Evolutionary conservation across 2,113 vertebrate species (phyloP), one percentile per base, ranked within the genome.

Genomic region (Nesoenas mayeri): DNA sequence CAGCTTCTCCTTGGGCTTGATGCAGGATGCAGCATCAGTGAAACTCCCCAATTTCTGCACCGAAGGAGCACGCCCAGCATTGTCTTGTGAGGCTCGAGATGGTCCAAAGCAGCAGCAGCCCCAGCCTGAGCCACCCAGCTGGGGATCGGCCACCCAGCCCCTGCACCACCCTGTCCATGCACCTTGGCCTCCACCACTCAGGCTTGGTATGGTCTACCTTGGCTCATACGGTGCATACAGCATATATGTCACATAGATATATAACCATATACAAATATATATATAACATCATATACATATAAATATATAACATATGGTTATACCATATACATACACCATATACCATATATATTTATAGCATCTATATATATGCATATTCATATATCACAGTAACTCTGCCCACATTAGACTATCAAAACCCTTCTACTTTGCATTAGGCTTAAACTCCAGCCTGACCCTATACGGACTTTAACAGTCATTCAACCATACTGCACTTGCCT

Each of bases 91-190:
- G 44, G 8, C 26, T 79, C 14, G 6, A 12, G 15, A 24, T 28
- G 34, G 36, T 7, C 51, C 64, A 65, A 50, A 40, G 11, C 12
- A 79, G 47, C 29, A 42, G 21, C 40, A 42, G 9, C 29, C 16
- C 22, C 8, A 1, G 58, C 47, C 7, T 20, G 26, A 78, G 26
- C 29, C 67, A 54, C 15, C 24, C 50, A 48, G 56, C 47, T 7
- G 0, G 0, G 38, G 32, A 62, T 28, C 2, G 1, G 21, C 21
- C 53, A 25, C 65, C 54, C 32, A 70, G 57, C 3, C 34, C 28
- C 24, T 22, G 38, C 65, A 36, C 9, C 4, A 4, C 29, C 53
- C 40, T 0, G 0, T 54, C 61, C 32, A 44, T 42, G 50, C 13
- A 38, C 38, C 65, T 66, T 1, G 0, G 56, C 29, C 12, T 65